Evolutionary conservation across 2,113 vertebrate species (phyloP).

Genomic region (Perognathus longimembris): DNA sequence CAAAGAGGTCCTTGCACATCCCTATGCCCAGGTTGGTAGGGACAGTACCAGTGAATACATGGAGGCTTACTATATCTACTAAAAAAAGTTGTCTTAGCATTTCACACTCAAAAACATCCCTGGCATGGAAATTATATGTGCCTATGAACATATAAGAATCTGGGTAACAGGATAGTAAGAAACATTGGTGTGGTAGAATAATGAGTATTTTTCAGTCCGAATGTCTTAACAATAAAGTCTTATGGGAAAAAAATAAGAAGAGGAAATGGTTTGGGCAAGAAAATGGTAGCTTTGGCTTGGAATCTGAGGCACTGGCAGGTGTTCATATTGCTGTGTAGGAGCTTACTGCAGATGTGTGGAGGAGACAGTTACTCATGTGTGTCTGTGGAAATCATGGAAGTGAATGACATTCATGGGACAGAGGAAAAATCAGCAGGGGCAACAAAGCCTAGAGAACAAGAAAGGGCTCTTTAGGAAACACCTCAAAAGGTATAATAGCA

Average conservation of each 20-base stretch:
- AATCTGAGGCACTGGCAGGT: conserved; percentile 7
- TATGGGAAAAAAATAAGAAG: background rate
- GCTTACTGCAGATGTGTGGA: conserved; percentile 4
- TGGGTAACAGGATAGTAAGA: background rate
- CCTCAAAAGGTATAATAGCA: background rate
- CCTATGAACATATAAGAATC: background rate
- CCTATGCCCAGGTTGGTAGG: background rate
- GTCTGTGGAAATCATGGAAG: conserved; percentile 29
- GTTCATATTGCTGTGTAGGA: background rate
- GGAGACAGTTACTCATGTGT: background rate
- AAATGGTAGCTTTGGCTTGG: conserved; percentile 50
- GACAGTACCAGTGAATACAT: background rate
- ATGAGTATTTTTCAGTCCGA: background rate
- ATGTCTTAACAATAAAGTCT: background rate
- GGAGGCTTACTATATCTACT: background rate
- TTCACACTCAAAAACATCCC: background rate
- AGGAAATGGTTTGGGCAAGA: background rate
- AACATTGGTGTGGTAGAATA: background rate
- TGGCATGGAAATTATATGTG: background rate
- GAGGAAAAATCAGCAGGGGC: background rate
- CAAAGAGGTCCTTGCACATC: background rate
- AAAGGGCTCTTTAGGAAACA: background rate
- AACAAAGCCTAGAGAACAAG: background rate
- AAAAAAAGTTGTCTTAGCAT: background rate
- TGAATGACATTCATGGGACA: background rate